Evolutionary conservation across 2,888 invertebrate genomes (phyloP), one percentile per base, ranked within the genome.

Genomic region (Cactoblastis cactorum): DNA sequence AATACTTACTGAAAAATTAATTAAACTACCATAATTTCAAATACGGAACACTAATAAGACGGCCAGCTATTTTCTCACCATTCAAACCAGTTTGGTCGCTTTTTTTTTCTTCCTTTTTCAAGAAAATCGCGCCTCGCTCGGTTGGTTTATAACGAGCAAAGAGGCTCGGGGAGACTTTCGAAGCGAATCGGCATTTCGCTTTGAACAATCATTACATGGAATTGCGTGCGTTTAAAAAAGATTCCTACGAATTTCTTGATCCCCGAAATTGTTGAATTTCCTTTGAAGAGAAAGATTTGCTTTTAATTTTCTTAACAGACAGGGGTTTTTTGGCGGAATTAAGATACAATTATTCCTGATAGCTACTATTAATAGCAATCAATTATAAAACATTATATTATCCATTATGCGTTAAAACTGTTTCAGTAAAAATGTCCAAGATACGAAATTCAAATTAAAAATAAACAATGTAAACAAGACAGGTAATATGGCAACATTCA

Each of bases 111-210:
- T 52, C 45, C 45, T 50, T 50, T 52, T 48, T 53, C 43, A 45
- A 56, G 55, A 53, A 54, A 51, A 54, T 34, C 49, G 43, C 50
- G 51, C 48, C 53, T 51, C 53, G 24, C 50, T 28, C 50, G 53
- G 43, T 53, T 49, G 50, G 35, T 32, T 49, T 39, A 39, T 48
- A 43, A 51, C 50, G 46, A 55, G 32, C 48, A 50, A 39, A 47
- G 48, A 48, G 52, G 33, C 50, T 37, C 12, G 32, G 12, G 28
- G 15, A 0, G n/a, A 15, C 15, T 43, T 43, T 43, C 28, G 28
- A 43, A 28, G 28, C 43, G 43, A 43, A 32, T 43, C 43, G 43
- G 28, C 43, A 39, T 39, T 39, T 43, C 43, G 14, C 28, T 43
- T 43, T 43, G 9, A 32, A 43, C 43, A 43, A 17, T 43, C n/a